Evolutionary conservation across 2,888 invertebrate species (phyloP).

Genomic region (Dynastes hyllus): DNA sequence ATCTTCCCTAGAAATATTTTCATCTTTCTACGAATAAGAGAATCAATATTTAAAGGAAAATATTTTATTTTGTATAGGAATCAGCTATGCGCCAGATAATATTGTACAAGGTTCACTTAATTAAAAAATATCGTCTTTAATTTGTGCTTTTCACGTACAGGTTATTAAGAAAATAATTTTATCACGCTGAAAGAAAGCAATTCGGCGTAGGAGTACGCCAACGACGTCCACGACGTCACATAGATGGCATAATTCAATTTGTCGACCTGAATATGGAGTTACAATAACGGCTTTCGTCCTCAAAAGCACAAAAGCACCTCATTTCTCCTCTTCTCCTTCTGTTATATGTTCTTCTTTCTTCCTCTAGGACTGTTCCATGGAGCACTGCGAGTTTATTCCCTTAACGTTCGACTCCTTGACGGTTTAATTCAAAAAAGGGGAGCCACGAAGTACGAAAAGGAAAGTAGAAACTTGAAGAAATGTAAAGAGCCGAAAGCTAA

Average conservation of each 20-base stretch:
- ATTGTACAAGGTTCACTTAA: no score
- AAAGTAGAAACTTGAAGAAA: conserved; percentile 15
- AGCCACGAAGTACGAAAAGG: conserved; percentile 11
- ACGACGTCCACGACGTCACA: no score
- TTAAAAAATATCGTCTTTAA: no score
- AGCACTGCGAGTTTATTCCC: conserved; percentile 14
- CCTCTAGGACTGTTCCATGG: not conserved
- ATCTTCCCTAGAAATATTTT: no score
- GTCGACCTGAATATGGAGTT: conserved; percentile 27
- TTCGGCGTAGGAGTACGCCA: no score
- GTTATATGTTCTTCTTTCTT: not conserved
- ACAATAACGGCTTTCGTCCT: conserved; percentile 15
- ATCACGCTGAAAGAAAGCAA: no score
- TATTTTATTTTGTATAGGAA: no score
- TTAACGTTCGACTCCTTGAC: conserved; percentile 33
- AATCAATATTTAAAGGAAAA: no score
- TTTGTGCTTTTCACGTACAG: no score
- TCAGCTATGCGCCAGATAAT: not conserved
- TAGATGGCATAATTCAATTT: conserved; percentile 17
- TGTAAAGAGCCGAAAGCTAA: conserved; percentile 37
- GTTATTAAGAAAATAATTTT: no score
- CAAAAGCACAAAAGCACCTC: conserved; percentile 25
- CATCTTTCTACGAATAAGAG: no score
- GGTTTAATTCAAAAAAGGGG: conserved; percentile 32
- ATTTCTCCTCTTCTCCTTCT: not conserved